These are phyloP conservation scores for Penaeus chinensis DNA, from an alignment of 1,140 invertebrate species.

Conservation along the genomic window DNA sequence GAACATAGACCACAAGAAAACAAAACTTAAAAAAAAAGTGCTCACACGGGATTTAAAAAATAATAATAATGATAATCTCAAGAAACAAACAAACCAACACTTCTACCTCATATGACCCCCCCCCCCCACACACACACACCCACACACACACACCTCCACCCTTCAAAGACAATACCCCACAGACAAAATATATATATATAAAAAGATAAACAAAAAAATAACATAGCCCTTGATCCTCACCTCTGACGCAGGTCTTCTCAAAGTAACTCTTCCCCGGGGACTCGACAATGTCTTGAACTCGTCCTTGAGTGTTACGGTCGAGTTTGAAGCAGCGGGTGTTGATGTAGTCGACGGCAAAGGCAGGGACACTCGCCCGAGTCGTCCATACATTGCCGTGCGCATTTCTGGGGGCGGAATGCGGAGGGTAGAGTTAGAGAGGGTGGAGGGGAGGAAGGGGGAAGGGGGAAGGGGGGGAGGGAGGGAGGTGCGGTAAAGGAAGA, in stretches of 20 bases:
- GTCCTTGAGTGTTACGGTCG: conserved; percentile 71
- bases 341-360: conserved; percentile 70
- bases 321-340: conserved; percentile 70
- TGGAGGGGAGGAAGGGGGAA: no score
- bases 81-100: no score
- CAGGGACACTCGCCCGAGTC: conserved; percentile 70
- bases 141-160: no score
- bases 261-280: conserved; percentile 70
- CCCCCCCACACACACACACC: no score
- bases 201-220: not conserved
- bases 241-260: conserved; percentile 71
- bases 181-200: not conserved
- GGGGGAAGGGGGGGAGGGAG: no score
- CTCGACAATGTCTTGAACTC: conserved; percentile 68
- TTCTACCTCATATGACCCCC: no score
- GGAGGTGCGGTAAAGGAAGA: no score
- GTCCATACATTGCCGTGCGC: conserved; percentile 67
- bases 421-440: not conserved
- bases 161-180: not conserved
- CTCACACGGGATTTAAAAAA: no score
- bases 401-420: conserved; percentile 45
- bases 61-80: no score
- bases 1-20: no score
- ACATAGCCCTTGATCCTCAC: conserved; percentile 60
- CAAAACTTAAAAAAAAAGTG: no score